Conservation (phyloP, 2,888 invertebrate species). For the Beris chalybata region DNA sequence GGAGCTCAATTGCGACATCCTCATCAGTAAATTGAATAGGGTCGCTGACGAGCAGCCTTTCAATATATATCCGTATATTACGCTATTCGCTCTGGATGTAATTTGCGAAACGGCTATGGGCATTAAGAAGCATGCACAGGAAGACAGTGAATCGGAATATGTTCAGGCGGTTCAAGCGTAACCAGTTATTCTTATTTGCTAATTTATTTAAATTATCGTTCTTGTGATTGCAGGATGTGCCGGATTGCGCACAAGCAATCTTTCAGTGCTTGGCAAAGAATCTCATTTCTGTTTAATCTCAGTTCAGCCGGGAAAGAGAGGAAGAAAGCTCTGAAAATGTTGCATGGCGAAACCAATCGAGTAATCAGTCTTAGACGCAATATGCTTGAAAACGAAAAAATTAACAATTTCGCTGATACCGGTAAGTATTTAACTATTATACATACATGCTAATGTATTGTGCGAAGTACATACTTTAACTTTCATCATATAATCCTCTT, state of each 20-base stretch:
- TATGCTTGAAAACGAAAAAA: conserved; percentile 44
- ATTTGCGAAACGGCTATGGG: conserved; percentile 79
- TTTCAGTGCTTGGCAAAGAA: conserved; percentile 52
- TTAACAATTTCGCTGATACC: conserved; percentile 41
- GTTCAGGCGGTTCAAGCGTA: conserved; percentile 71
- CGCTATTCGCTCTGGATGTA: conserved; percentile 52
- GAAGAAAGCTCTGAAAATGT: conserved; percentile 43
- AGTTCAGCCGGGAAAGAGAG: conserved; percentile 43
- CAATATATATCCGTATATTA: conserved; percentile 64
- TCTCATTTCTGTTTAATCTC: conserved; percentile 44
- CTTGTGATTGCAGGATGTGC: conserved; percentile 46
- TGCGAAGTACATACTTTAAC: not conserved
- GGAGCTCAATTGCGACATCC: conserved; percentile 64
- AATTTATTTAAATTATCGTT: conserved; percentile 1
- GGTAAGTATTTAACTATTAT: conserved; percentile 30
- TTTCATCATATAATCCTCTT: no score
- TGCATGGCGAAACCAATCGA: conserved; percentile 51
- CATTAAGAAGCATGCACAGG: conserved; percentile 70
- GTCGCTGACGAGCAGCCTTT: conserved; percentile 55
- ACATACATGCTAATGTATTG: no score
- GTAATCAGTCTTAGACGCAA: conserved; percentile 49
- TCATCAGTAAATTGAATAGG: conserved; percentile 57
- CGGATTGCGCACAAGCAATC: conserved; percentile 48
- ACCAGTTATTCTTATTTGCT: conserved; percentile 45
- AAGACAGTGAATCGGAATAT: conserved; percentile 67